Percentiles rank a stretch among this genome's conserved stretches.
Conservation (phyloP, 2,113 vertebrate species). For the Amazona guildingii region DNA sequence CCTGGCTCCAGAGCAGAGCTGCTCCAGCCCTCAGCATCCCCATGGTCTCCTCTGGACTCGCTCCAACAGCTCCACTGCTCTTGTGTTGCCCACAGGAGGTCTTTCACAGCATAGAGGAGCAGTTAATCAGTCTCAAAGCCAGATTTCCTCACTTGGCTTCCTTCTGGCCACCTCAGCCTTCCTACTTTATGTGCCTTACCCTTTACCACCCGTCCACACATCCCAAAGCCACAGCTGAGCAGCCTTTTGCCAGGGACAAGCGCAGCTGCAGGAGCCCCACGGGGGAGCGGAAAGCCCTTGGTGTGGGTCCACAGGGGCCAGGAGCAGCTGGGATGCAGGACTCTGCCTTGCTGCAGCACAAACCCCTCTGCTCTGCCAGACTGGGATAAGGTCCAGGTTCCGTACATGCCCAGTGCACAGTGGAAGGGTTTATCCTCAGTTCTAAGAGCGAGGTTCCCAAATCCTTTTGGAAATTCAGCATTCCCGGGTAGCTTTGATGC, state of each 20-base stretch:
- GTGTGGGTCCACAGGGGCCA: background rate
- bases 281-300: rapidly evolving
- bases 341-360: background rate
- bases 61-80: background rate
- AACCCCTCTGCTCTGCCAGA: background rate
- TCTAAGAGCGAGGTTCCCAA: background rate
- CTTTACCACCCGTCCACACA: rapidly evolving
- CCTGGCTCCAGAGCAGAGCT: too few relatives aligned
- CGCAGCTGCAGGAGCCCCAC: background rate
- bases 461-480: background rate
- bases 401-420: rapidly evolving
- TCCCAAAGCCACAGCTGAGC: rapidly evolving
- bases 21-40: background rate
- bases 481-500: background rate
- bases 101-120: background rate
- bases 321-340: background rate
- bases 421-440: rapidly evolving
- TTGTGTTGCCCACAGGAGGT: background rate
- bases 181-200: rapidly evolving
- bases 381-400: too few relatives aligned
- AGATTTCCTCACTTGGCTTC: background rate
- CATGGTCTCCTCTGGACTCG: background rate
- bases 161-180: too few relatives aligned
- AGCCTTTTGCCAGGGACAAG: background rate
- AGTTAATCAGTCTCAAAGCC: background rate